Evolutionary conservation across 2,888 invertebrate species (phyloP), one percentile per base, ranked within the genome.

Genomic region (Standfussiana lucernea): DNA sequence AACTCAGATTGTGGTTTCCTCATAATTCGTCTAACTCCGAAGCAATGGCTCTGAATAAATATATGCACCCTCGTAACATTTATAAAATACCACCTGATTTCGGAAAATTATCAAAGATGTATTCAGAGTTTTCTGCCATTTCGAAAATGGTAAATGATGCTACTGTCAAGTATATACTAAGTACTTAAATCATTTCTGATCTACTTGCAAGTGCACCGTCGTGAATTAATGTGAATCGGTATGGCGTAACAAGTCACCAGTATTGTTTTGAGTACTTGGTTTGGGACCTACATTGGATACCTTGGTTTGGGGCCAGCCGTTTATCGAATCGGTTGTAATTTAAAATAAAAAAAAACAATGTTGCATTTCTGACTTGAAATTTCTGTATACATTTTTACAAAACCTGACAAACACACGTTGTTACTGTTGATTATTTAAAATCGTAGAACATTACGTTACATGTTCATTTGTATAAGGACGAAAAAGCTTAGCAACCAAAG

Each of bases 31-130:
- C 21, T 32, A 7, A 13, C 1, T 53, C 2, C 4, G 24, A 24
- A 47, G 32, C 15, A 84, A 98, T 98, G 98, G 97, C 97, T 45
- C 92, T 98, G 87, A 98, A 98, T 91, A 97, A 97, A 90, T 98
- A 96, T 89, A 99, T 99, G 99, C 99, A 99, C 94, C 98, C 98
- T 0, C 97, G 99, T 82, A 99, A 99, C 95, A 98, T 98, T 37
- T 99, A 99, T 92, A 98, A 97, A 92, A 97, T 94, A 6, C 98
- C 98, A 32, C 99, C 99, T 1, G 97, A 99, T 95, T 99, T 99
- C 94, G 98, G 98, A 73, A 96, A 97, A 82, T 94, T 99, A 79
- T 98, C 98, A 0, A 96, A 97, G 42, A 96, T 97, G 71, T 98
- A 98, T 96, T 97, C 98, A 0, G 98, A 98, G 88, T 99, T 99